Evolutionary conservation across 2,797 vertebrate genomes (phyloP), one percentile per base, ranked within the genome.

Genomic region (Aeoliscus strigatus): DNA sequence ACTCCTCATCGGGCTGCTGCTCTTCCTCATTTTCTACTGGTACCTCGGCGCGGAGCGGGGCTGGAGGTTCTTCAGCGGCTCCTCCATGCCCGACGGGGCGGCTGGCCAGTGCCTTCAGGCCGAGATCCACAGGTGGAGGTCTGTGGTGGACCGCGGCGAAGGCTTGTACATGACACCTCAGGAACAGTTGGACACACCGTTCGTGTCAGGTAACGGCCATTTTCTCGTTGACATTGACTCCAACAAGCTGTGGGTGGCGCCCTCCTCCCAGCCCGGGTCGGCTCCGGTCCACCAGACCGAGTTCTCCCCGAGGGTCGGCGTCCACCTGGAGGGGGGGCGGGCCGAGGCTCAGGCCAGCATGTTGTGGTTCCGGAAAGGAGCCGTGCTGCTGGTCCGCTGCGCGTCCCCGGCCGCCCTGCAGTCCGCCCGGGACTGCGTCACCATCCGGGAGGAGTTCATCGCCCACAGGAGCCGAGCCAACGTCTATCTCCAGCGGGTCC

Each of bases 131-230:
- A 69, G 86, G 51, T 96, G 94, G 93, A 83, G 67, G 51, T 75
- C 84, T 0, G 55, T 88, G 9, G 80, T 82, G 0, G 91, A 93
- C 13, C 78, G 85, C 6, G 92, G 92, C 1, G 93, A 96, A 42
- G 90, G 85, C 0, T 40, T 91, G 0, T 80, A 82, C 61, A 79
- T 73, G 31, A 82, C 88, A 0, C 79, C 90, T 2, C 80, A 79
- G 29, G 85, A 86, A 25, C 77, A 45, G 9, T 69, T 68, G 5
- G 69, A 72, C 15, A 46, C 80, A 1, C 93, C 91, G 0, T 90
- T 90, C 16, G 80, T 96, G n/a, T 87, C 91, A 1, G 92, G 92
- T 7, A 97, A 97, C 39, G 94, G 94, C 11, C 90, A 91, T 38
- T 60, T 97, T 33, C 79, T 94, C 16, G 62, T 96, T 29, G 94